Conservation (phyloP, 2,797 vertebrate genomes). For the Rhynchonycteris naso region DNA sequence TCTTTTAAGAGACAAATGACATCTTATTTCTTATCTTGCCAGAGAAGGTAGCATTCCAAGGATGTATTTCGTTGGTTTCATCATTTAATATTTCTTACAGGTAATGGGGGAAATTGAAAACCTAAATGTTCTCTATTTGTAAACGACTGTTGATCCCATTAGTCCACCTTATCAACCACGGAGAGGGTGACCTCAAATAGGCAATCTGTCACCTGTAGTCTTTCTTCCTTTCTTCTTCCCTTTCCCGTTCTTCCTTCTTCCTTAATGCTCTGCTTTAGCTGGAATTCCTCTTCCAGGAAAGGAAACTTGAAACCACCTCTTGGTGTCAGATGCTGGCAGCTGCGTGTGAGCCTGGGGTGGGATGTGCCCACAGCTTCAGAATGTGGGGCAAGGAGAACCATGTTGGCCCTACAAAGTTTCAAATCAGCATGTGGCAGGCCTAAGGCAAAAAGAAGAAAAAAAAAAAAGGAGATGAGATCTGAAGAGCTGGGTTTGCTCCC, state of each 20-base stretch:
- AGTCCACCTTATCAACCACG: neutral
- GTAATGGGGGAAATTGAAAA: neutral
- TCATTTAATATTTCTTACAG: constrained; percentile 9
- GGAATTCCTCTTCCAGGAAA: neutral
- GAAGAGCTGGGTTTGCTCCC: neutral
- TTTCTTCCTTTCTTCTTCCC: neutral
- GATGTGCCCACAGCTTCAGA: neutral
- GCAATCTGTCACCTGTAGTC: neutral
- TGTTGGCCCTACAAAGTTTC: neutral
- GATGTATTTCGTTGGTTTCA: neutral
- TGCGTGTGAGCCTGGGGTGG: neutral
- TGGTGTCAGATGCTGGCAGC: neutral
- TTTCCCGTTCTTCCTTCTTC: neutral
- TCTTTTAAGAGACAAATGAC: neutral
- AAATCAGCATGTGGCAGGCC: neutral
- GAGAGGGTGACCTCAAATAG: neutral
- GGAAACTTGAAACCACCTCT: neutral
- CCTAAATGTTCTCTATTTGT: neutral
- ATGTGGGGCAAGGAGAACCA: neutral
- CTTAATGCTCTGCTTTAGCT: neutral
- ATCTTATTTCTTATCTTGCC: neutral
- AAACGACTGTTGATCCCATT: neutral
- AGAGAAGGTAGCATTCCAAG: neutral
- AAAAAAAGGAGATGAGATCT: neutral
- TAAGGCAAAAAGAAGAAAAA: neutral